These are phyloP conservation scores for Danaus chrysippus DNA, from an alignment of 2,888 invertebrate species.

Conservation along the genomic window DNA sequence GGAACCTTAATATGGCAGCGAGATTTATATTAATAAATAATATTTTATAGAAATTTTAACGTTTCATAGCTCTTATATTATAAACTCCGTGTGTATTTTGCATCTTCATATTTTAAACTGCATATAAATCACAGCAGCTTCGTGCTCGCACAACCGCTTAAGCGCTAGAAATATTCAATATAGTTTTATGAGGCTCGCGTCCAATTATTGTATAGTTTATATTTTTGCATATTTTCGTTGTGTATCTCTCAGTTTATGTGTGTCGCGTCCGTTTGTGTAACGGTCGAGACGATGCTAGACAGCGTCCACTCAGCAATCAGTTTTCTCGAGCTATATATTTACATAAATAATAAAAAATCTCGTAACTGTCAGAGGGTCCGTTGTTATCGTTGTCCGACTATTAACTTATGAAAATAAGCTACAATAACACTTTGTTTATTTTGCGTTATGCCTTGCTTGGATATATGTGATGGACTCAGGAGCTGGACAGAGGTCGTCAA, in stretches of 20 bases:
- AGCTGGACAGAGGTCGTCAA: constrained; percentile 51
- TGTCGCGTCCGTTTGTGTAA: not conserved
- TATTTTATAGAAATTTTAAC: too few relatives aligned
- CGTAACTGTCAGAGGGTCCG: constrained; percentile 36
- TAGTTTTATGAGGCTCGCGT: not conserved
- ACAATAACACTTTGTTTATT: constrained; percentile 77
- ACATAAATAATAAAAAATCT: constrained; percentile 49
- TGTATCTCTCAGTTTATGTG: not conserved
- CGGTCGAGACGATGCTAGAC: constrained; percentile 10
- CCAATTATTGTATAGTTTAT: not conserved
- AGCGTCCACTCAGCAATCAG: constrained; percentile 37
- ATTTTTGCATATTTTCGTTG: not conserved
- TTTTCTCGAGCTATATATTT: constrained; percentile 41
- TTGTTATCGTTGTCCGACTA: constrained; percentile 50
- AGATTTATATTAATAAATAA: not conserved
- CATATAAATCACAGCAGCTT: not conserved
- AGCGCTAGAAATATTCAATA: constrained; percentile 5
- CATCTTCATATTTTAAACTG: not conserved
- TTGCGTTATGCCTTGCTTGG: constrained; percentile 69
- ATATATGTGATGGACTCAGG: constrained; percentile 62
- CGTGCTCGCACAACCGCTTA: constrained; percentile 6
- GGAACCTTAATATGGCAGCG: constrained; percentile 12
- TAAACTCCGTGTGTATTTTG: not conserved
- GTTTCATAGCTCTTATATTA: too few relatives aligned
- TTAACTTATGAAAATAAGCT: constrained; percentile 79